phyloP scores from a whole-genome alignment of 2,888 invertebrate species.

The Protonemura montana region DNA sequence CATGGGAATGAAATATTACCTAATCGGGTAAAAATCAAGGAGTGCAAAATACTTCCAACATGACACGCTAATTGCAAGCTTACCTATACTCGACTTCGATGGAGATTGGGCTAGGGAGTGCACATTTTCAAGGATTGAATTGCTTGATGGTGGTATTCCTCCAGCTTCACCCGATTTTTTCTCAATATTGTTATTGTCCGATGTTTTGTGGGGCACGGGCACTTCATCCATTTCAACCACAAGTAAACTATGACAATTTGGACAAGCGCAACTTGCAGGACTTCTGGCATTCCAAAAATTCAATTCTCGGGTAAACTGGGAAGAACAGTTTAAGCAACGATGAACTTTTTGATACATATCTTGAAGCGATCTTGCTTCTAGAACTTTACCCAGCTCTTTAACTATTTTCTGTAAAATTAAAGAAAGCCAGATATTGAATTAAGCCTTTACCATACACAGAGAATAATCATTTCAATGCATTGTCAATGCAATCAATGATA shows the following conservation, averaged over 20 bases:
- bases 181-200: constrained; percentile 15
- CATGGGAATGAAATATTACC: neutral
- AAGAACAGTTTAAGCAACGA: constrained; percentile 69
- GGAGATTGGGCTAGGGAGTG: constrained; percentile 54
- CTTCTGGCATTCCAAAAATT: constrained; percentile 47
- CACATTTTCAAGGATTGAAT: neutral
- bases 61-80: neutral
- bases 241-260: constrained; percentile 67
- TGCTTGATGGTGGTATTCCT: neutral
- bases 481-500: too few relatives aligned
- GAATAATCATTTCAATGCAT: too few relatives aligned
- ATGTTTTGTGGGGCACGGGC: constrained; percentile 52
- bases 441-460: too few relatives aligned
- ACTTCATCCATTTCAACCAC: constrained; percentile 64
- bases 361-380: constrained; percentile 60
- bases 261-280: constrained; percentile 59
- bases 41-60: neutral
- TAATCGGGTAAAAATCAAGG: neutral
- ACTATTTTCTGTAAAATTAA: constrained; percentile 56
- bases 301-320: constrained; percentile 66
- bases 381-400: constrained; percentile 59
- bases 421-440: too few relatives aligned
- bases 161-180: neutral
- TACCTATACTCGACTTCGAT: constrained; percentile 61
- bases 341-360: constrained; percentile 48